Percentiles rank a stretch among this genome's conserved stretches.
phyloP scores from a whole-genome alignment of 2,888 invertebrate genomes.

The Schizaphis graminum region DNA sequence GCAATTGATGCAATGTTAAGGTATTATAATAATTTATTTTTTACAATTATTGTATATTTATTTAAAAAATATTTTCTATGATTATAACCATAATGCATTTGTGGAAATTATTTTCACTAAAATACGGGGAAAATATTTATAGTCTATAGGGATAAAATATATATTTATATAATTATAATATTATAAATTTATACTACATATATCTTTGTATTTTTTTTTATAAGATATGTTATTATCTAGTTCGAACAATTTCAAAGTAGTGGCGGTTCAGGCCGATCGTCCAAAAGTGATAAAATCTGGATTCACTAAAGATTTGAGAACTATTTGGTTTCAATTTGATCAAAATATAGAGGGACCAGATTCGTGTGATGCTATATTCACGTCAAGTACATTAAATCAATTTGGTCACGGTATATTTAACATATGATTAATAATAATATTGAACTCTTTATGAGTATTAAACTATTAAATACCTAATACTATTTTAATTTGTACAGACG shows the following conservation, averaged over 20 bases:
- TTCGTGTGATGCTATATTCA: constrained; percentile 38
- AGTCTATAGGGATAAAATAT: background rate
- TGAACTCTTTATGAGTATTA: no score
- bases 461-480: background rate
- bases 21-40: background rate
- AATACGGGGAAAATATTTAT: background rate
- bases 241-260: constrained; percentile 50
- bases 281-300: constrained; percentile 54
- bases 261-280: constrained; percentile 42
- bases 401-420: constrained; percentile 47
- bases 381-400: constrained; percentile 33
- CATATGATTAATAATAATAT: background rate
- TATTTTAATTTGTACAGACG: constrained; percentile 29
- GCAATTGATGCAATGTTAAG: constrained; percentile 53
- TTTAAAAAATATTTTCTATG: background rate
- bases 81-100: background rate
- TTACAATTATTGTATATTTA: background rate
- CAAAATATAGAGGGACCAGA: constrained; percentile 55
- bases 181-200: background rate
- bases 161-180: background rate
- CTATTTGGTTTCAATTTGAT: constrained; percentile 58
- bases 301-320: constrained; percentile 62
- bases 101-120: background rate
- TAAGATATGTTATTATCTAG: background rate
- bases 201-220: background rate